Base-by-base conservation (phyloP, 1,140 invertebrate species). In the Macrobrachium rosenbergii region DNA sequence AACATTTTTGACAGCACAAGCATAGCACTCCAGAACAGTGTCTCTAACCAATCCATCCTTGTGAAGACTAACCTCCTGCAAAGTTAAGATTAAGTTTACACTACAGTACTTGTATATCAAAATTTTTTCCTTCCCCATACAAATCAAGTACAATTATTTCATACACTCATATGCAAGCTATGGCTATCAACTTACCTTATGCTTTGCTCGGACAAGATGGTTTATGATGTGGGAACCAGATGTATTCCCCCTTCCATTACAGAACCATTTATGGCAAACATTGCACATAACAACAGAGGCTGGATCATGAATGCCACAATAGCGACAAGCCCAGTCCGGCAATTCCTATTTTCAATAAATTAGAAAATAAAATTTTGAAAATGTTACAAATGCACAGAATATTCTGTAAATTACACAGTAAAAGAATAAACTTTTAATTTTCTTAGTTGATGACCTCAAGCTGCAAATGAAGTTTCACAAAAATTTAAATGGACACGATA, bases 231-330 rank as follows among this genome's bases (percentile, higher is more conserved):
- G 99, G 77, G 98, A 99, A 2, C 98, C 99, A 19, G 98, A 98
- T 6, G 98, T 99, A 91, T 98, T 99, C 6, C 99, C 99, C 89
- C 98, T 94, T 10, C 98, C 98, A 94, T 99, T 99, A 92, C 99
- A 99, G 92, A 99, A 99, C 99, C 99, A 99, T 92, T 99, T 99
- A 90, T 98, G 98, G 91, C 99, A 99, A 64, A 97, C 94, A 92
- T 99, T 99, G 92, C 99, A 99, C 95, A 98, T 97, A 28, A 99
- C 98, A 59, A 99, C 98, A 90, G 97, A 98, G 85, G 96, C 95
- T 2, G 98, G 98, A 92, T 99, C 99, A 93, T 99, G 98, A 89
- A 99, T 98, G 75, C 98, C 98, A 93, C 99, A 99, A 91, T 99
- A 99, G 93, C 98, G 97, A 93, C 98, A 99, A 0, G 98, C 98